Conservation (phyloP, 2,888 invertebrate species). For the Pyrochroa serraticornis region DNA sequence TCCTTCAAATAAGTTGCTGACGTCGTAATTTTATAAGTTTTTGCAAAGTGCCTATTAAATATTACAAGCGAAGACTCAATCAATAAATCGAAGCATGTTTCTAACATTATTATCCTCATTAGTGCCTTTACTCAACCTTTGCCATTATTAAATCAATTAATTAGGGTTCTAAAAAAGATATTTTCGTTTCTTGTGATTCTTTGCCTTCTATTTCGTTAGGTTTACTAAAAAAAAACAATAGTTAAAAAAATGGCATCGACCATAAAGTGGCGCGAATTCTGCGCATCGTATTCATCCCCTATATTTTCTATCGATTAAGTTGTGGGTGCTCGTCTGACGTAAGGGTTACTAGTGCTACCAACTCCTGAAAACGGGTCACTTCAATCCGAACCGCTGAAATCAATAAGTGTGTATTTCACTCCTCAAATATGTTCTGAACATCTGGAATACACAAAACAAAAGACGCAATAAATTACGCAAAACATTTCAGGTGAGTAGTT, state of each 20-base stretch:
- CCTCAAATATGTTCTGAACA: not conserved
- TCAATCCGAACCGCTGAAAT: constrained; percentile 33
- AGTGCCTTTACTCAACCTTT: too few relatives aligned
- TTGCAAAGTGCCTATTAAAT: too few relatives aligned
- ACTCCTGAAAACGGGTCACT: constrained; percentile 35
- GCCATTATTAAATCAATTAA: too few relatives aligned
- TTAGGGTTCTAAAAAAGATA: too few relatives aligned
- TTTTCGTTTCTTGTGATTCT: too few relatives aligned
- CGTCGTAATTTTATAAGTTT: too few relatives aligned
- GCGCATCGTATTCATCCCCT: not conserved
- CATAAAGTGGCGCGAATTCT: not conserved
- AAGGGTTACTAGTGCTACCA: constrained; percentile 34
- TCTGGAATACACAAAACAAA: not conserved
- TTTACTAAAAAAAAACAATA: too few relatives aligned
- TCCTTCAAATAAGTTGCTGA: too few relatives aligned
- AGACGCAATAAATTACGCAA: not conserved
- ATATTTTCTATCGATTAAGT: constrained; percentile 40
- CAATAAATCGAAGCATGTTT: too few relatives aligned
- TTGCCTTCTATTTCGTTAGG: too few relatives aligned
- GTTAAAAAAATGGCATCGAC: not conserved
- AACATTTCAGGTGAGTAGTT: not conserved
- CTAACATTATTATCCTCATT: too few relatives aligned
- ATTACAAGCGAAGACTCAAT: too few relatives aligned
- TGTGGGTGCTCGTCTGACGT: constrained; percentile 39
- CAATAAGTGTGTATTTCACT: constrained; percentile 28